A percentile compares a stretch with the other conserved stretches of the same genome.
These are phyloP conservation scores for Paracentrotus lividus DNA, from an alignment of 53 echinoderm and acorn worm species.

Conservation along the genomic window DNA sequence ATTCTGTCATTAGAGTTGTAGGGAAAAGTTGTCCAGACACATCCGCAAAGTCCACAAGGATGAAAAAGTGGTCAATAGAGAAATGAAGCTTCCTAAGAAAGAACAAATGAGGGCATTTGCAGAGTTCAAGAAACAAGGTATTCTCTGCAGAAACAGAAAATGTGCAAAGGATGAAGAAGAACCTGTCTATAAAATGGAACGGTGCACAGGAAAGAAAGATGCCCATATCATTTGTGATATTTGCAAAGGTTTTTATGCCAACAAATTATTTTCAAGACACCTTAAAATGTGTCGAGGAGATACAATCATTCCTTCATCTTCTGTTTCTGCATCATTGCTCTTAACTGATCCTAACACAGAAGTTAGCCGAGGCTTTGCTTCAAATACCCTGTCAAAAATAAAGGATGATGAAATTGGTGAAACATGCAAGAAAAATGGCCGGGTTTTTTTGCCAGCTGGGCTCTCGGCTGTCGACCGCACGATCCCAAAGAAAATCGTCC, in stretches of 20 bases:
- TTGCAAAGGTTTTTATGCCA: conserved; percentile 9
- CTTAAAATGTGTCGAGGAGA: neutral
- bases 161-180: neutral
- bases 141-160: neutral
- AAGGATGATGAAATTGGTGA: neutral
- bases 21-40: neutral
- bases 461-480: too few species aligned
- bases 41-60: neutral
- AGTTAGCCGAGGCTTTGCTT: neutral
- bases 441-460: too few species aligned
- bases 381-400: neutral
- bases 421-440: neutral
- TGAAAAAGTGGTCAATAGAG: neutral
- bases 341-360: neutral
- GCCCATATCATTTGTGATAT: neutral
- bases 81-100: neutral
- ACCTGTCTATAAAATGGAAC: neutral
- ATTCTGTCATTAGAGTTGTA: neutral
- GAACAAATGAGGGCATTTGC: neutral
- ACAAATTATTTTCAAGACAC: too few species aligned
- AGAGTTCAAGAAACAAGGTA: neutral
- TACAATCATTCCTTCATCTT: neutral
- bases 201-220: neutral
- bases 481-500: too few species aligned
- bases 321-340: neutral